Evolutionary conservation across 53 echinoderm and acorn worm genomes (phyloP), one percentile per base, ranked within the genome.

Genomic region (Temnopleurus reevesii): DNA sequence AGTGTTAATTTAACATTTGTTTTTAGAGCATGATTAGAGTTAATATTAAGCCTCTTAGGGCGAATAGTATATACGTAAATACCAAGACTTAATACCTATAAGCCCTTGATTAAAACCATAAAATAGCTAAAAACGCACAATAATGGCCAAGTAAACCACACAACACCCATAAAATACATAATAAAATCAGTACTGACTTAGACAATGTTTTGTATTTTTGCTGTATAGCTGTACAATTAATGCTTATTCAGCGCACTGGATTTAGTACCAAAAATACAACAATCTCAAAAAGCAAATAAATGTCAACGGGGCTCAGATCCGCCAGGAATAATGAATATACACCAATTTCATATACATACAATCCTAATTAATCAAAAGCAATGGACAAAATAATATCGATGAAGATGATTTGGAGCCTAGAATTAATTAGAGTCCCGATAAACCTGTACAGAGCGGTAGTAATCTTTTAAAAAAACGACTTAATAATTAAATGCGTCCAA

Each of bases 181-280:
- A 41, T 33, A n/a, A 71, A 71, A 71, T 71, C 71, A 71, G 71
- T 71, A 71, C 71, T 71, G 71, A 71, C 71, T 71, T 41, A 71
- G 71, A 71, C 71, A 71, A 71, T 71, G 21, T 8, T 36, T 71
- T 58, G n/a, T n/a, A n/a, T 38, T 41, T 36, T 41, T 71, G 71
- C 41, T 71, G 41, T 71, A 71, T 71, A 71, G 71, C 71, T 71
- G 71, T 71, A 41, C 71, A 63, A 31, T 63, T 34, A n/a, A 63
- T 63, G 2, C 63, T 63, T 63, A 63, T n/a, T 33, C 61, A 63
- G 63, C 63, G 63, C 63, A 34, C 17, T 63, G 63, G 63, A 63
- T 33, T 63, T 34, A 63, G 33, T 9, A 33, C 17, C 61, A 17
- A 30, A 33, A 61, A 61, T 61, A 63, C 63, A 63, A 63, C 63